Base-by-base conservation (phyloP, 2,888 invertebrate species). In the Pteria penguin region DNA sequence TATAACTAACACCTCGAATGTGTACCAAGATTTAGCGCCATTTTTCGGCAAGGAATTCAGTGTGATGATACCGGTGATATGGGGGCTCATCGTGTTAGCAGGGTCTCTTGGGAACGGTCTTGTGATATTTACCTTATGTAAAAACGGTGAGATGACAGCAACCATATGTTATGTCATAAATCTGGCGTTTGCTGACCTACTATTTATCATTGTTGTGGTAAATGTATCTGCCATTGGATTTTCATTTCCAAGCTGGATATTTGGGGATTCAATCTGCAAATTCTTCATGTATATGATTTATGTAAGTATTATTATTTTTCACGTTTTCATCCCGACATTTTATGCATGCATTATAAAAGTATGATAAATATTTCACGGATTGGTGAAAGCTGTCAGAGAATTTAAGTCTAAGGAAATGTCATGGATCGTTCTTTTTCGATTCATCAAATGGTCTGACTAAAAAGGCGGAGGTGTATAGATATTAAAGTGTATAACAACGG, bases 91-190 rank as follows among this genome's bases (percentile, higher is more conserved):
- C 33, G 83, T 86, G 22, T 60, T 88, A 2, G 76, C 86, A 11
- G 90, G 88, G 1, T 78, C 84, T 4, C 57, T 88, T 3, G 90
- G 90, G 2, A 90, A 90, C 72, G 85, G 85, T 22, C 78, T 88
- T 2, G 90, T 90, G 8, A 88, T 90, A 31, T 89, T 85, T 72
- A 89, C 88, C 29, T 82, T 90, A 79, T 68, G 87, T n/a, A 76
- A 86, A 57, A 85, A 88, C 73, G 88, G 87, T 18, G 89, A 89
- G 63, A 76, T 84, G 52, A 87, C 87, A 24, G 87, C 89, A 14
- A 90, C 90, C 0, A 88, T 86, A 74, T 88, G 84, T 71, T 90
- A 88, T 83, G 87, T 90, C 70, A 86, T 90, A 45, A 90, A 90
- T 75, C 81, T 90, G 67, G 90, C 89, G 2, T 73, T 90, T 36